Evolutionary conservation across 2,113 vertebrate genomes (phyloP).

Genomic region (Pomatostomus ruficeps): DNA sequence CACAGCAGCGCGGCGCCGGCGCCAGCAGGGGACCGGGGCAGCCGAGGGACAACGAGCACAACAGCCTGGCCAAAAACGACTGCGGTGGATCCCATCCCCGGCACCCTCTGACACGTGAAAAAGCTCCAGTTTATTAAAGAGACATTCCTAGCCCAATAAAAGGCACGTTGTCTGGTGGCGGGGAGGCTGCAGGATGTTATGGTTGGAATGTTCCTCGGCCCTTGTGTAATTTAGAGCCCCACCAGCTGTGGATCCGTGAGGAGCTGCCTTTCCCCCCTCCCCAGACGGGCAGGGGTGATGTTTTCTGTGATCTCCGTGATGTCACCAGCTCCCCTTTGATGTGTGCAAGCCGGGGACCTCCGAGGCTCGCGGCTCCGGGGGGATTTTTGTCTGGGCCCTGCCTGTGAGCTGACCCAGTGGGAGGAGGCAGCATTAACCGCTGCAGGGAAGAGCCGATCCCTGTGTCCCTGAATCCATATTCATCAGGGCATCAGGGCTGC

Average conservation of each 20-base stretch:
- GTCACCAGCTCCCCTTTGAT: constrained; percentile 41
- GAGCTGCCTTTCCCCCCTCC: background rate
- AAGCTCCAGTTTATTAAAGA: constrained; percentile 27
- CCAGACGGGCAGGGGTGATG: background rate
- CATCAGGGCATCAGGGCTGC: background rate
- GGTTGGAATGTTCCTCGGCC: constrained; percentile 42
- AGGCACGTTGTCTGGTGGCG: background rate
- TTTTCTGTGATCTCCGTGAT: constrained; percentile 8
- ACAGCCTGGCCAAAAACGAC: background rate
- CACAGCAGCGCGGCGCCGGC: accelerated
- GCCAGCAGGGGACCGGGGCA: accelerated
- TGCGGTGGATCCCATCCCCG: accelerated
- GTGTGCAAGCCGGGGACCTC: background rate
- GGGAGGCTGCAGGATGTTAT: constrained; percentile 56
- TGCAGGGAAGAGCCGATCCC: background rate
- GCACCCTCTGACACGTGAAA: background rate
- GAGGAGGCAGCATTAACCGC: background rate
- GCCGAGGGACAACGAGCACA: accelerated
- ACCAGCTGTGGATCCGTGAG: constrained; percentile 13
- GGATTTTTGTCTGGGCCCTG: background rate
- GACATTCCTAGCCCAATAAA: constrained; percentile 17
- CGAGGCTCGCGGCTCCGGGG: background rate
- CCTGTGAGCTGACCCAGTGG: background rate
- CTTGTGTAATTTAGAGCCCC: constrained; percentile 2
- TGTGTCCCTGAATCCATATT: background rate